Evolutionary conservation across 2,113 vertebrate genomes (phyloP), one percentile per base, ranked within the genome.

Genomic region (Lampris megalopsis): DNA sequence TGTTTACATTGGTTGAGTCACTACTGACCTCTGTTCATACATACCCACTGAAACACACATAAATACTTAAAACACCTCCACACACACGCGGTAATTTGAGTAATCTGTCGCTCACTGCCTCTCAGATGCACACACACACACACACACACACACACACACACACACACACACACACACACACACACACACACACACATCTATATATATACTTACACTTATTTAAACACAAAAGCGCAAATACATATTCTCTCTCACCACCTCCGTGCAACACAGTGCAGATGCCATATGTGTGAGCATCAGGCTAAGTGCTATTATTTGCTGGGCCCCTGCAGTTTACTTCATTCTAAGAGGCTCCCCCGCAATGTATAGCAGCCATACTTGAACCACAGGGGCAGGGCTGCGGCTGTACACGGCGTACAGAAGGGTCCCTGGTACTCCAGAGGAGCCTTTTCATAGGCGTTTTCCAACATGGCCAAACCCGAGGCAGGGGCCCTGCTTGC

Each of bases 231-330:
- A 65, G 10, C 53, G 58, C 52, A 41, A 35, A 57, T 61, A 68
- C 79, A 77, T 63, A 8, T 45, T 37, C 1, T 1, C 24, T 49
- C 41, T 24, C 70, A 71, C 78, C 66, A 77, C 8, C 72, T 80
- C 71, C 41, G 42, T 90, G 72, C 71, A 53, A 66, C 77, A 63
- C 45, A 54, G 57, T 35, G n/a, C 53, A 67, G 9, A 66, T 57
- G 72, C 72, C 83, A 68, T 82, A 83, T 86, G 81, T 84, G 88
- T 64, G 70, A 83, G 75, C 73, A 85, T 93, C 77, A 84, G 77
- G 72, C 63, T 81, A 83, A 89, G 81, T 80, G 77, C 78, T 7
- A 71, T 68, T 82, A 71, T 89, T 88, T 84, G 68, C 77, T 71
- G 47, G 72, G 77, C 73, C 72, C 80, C 81, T 45, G 50, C 73